These are phyloP conservation scores for Taxidea taxus DNA, from an alignment of 2,113 vertebrate genomes.

Conservation along the genomic window DNA sequence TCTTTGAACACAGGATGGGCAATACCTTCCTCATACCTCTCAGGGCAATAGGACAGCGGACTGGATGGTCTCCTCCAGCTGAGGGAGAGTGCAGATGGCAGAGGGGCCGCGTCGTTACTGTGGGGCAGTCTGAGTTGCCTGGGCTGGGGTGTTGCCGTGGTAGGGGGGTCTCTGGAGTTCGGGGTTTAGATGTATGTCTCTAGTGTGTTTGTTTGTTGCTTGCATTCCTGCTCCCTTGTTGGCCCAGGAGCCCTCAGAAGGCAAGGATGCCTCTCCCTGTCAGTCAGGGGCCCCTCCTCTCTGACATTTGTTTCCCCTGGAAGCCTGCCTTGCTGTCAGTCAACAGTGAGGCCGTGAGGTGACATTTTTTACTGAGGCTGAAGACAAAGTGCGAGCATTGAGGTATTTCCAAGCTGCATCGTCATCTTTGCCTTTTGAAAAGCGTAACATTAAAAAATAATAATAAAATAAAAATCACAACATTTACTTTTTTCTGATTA, in stretches of 20 bases:
- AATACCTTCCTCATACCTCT: not conserved
- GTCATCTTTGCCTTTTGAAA: not conserved
- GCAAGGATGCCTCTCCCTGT: not conserved
- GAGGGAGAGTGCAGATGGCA: not conserved
- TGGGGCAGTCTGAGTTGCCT: not conserved
- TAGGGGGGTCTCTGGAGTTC: not conserved
- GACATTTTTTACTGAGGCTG: not conserved
- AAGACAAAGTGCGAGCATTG: not conserved
- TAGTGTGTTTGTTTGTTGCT: not conserved
- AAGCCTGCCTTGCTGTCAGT: not conserved
- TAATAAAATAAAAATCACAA: not conserved
- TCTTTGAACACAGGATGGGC: not conserved
- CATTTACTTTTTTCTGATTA: not conserved
- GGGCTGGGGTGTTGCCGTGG: not conserved
- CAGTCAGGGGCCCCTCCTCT: not conserved
- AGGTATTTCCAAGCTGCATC: not conserved
- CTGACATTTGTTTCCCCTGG: not conserved
- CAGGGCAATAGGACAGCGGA: not conserved
- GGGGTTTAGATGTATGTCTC: not conserved
- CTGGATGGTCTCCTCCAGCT: too few relatives aligned
- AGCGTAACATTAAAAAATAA: not conserved
- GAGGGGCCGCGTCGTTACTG: not conserved
- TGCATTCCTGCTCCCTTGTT: not conserved
- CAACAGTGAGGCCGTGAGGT: not conserved
- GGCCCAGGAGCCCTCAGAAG: not conserved